phyloP scores from a whole-genome alignment of 2,888 invertebrate species.

The Congeria kusceri region DNA sequence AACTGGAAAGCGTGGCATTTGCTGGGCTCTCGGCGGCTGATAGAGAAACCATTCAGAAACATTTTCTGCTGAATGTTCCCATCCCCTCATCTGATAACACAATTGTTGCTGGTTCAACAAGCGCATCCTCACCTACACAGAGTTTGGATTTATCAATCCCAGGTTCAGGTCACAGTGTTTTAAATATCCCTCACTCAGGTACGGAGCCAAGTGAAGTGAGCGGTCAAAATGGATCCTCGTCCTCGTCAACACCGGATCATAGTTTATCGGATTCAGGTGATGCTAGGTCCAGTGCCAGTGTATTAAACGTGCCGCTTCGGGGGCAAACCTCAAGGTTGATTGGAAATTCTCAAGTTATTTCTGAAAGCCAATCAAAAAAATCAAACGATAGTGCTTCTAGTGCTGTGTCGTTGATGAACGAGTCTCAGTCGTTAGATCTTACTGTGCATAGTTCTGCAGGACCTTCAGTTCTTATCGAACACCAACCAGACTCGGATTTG shows the following conservation, averaged over 20 bases:
- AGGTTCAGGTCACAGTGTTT: slow-evolving; percentile 39
- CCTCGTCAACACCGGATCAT: background rate
- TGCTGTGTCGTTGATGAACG: slow-evolving; percentile 28
- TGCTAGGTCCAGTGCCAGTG: slow-evolving; percentile 30
- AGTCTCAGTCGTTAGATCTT: slow-evolving; percentile 54
- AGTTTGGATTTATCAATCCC: slow-evolving; percentile 59
- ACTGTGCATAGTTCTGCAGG: slow-evolving; percentile 49
- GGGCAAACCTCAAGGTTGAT: slow-evolving; percentile 46
- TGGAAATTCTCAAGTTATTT: slow-evolving; percentile 36
- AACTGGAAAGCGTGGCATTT: slow-evolving; percentile 51
- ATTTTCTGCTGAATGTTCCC: slow-evolving; percentile 58
- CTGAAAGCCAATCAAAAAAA: slow-evolving; percentile 18
- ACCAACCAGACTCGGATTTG: slow-evolving; percentile 52
- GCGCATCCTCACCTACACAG: slow-evolving; percentile 39
- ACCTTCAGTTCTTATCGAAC: slow-evolving; percentile 49
- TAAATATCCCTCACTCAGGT: slow-evolving; percentile 51
- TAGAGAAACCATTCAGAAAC: slow-evolving; percentile 58
- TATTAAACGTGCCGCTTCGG: slow-evolving; percentile 50
- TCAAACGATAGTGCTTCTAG: slow-evolving; percentile 13
- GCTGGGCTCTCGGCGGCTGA: slow-evolving; percentile 56
- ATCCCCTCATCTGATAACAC: slow-evolving; percentile 52
- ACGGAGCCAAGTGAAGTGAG: slow-evolving; percentile 33
- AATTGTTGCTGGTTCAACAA: slow-evolving; percentile 33
- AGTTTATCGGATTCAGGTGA: slow-evolving; percentile 15
- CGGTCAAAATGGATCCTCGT: slow-evolving; percentile 7